Evolutionary conservation across 2,888 invertebrate species (phyloP), one percentile per base, ranked within the genome.

Genomic region (Andrena flavipes): DNA sequence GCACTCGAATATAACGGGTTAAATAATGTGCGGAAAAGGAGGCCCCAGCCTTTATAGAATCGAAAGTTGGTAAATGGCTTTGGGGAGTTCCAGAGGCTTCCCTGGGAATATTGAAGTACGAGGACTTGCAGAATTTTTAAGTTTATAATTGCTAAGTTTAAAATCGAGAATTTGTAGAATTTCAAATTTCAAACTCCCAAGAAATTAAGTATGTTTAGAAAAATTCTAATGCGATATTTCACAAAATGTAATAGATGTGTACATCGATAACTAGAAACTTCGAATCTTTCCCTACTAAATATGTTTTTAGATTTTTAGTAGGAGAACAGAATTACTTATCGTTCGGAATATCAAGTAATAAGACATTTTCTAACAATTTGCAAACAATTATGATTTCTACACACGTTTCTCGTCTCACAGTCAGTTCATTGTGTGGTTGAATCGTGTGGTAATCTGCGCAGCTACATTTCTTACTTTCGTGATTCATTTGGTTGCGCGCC

Each of bases 1-100:
- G 23, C 67, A 67, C 10, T 67, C 42, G 56, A 56, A 59, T 42
- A 67, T 74, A 74, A 74, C 33, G 48, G 65, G 30, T 67, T 59
- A 59, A 74, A 56, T 67, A 74, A 59, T 67, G 56, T 35, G 8
- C n/a, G 30, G 48, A n/a, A 23, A 51, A 59, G 59, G 10, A 42
- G 16, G 5, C 35, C 20, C 13, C 20, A 13, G 64, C 16, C 29
- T 56, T 56, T 23, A 26, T 56, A 56, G 56, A 23, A 56, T 23
- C 56, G 56, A 56, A 20, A 56, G 56, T 56, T 26, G 56, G 56
- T 56, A 56, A 56, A 56, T 56, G 56, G 56, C 20, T 56, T 56
- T 56, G 23, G 20, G 8, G 23, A 56, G 54, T 8, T 56, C 10
- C 10, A 56, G 26, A 56, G 13, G 54, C 54, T 56, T 56, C 56